Base-by-base conservation (phyloP, 92 coral and sea anemone species). In the Porites lobata region DNA sequence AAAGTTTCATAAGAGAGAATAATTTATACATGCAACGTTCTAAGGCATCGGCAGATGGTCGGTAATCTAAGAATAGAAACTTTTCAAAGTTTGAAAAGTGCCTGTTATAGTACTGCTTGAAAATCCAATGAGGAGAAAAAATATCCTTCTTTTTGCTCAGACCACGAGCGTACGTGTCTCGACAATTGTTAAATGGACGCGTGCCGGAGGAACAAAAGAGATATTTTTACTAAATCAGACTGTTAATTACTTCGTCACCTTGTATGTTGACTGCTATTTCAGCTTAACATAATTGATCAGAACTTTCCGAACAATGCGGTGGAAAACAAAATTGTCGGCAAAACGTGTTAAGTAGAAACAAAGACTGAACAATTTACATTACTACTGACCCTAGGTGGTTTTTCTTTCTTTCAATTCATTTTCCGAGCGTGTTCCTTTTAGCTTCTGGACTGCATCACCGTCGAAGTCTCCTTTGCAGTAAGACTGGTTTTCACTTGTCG, bases 281-380 rank as follows among this genome's bases (percentile, higher is more conserved):
- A 10, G 62, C 52, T 54, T 65, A 26, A 13, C 70, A 63, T 78
- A 63, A 79, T 79, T 79, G 14, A 65, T 43, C 1, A 64, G 32
- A 29, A 7, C 14, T 79, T 50, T 63, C 21, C 32, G 15, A 64
- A 47, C n/a, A 43, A 19, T 38, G 47, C 53, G 50, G 14, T 5
- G 6, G 5, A 65, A 56, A 15, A n/a, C 54, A 76, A 14, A 26
- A 24, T 12, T 67, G 72, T 22, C 72, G 24, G 14, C 24, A 67
- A 67, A 57, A 54, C 52, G 57, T 76, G 62, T 57, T 14, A 76
- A 76, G 8, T n/a, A 76, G 53, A 63, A 20, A 9, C 14, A 12
- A 29, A 29, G 32, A 29, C 32, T 29, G 32, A 29, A 29, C 32
- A 29, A 29, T 29, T 2, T 29, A 29, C 58, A 72, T 38, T 17